Base-by-base conservation (phyloP, 2,797 vertebrate species). In the Harpagifer antarcticus region DNA sequence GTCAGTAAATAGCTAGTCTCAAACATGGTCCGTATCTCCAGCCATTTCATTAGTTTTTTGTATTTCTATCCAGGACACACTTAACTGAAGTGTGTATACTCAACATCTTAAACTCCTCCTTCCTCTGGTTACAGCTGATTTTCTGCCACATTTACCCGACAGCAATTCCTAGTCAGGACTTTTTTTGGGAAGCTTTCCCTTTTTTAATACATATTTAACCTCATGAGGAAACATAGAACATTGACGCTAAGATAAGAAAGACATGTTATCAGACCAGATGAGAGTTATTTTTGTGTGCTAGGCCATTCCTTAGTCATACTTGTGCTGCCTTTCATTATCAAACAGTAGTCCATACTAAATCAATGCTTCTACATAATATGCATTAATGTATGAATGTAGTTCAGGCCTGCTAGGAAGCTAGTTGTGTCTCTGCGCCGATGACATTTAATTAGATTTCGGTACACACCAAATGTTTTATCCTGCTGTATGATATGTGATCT, bases 351-450 rank as follows among this genome's bases (percentile, higher is more conserved):
- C 62, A 49, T 70, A 27, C 47, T 76, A 72, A 83, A 81, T 78
- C 70, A 74, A 13, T 16, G 76, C 81, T 87, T 78, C 60, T 68
- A 58, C 78, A 79, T 81, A 66, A 72, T 84, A 84, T 85, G 84
- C 86, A 91, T 89, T 55, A 78, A 82, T 74, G 66, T 85, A 59
- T 83, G 86, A 92, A 90, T 88, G 87, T 93, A 79, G 76, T 77
- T 82, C 52, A 71, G 79, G 54, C 69, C 82, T 78, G 68, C 47
- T 42, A 61, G 71, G 57, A 84, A 67, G 74, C 80, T 83, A 61
- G 43, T 72, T 55, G 45, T 59, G 76, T 78, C 62, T 74, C 65
- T 57, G 58, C 65, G 60, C 75, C 17, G 67, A 71, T 9, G 49
- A 77, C 49, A 58, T 69, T 48, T 1, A 27, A 72, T 53, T 72